Evolutionary conservation across 2,888 invertebrate genomes (phyloP).

Genomic region (Stegophylla sp.): DNA sequence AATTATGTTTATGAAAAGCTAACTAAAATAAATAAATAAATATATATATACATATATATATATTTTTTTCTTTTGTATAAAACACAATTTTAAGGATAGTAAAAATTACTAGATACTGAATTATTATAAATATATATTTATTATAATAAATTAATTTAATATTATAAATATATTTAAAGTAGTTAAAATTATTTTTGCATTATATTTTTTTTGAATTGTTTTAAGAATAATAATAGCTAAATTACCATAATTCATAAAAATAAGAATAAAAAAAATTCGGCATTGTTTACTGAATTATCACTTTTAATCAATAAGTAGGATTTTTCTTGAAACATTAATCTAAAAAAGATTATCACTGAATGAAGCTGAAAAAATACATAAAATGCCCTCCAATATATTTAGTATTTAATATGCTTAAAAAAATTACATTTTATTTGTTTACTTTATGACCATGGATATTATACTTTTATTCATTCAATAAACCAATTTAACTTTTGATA

Average conservation of each 20-base stretch:
- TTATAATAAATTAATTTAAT: background rate
- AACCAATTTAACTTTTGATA: background rate
- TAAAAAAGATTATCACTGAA: constrained; percentile 15
- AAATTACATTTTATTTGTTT: background rate
- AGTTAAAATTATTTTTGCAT: constrained; percentile 12
- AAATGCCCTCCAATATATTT: background rate
- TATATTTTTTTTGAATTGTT: background rate
- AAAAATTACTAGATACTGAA: background rate
- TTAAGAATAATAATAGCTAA: constrained; percentile 6
- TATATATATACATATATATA: too few relatives aligned
- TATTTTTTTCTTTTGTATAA: background rate
- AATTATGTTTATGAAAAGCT: background rate
- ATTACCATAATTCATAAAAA: constrained; percentile 4
- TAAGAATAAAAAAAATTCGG: constrained; percentile 39
- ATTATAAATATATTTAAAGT: background rate
- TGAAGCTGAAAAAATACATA: background rate
- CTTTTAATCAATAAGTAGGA: background rate
- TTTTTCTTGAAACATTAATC: background rate
- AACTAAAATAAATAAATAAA: too few relatives aligned
- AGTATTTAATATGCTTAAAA: background rate
- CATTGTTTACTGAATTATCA: constrained; percentile 43
- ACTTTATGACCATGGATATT: background rate
- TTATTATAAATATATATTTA: too few relatives aligned
- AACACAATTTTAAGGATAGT: background rate
- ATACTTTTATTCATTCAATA: background rate